These are phyloP conservation scores for Diploscapter pachys DNA, from an alignment of 1,140 invertebrate genomes.

Conservation along the genomic window DNA sequence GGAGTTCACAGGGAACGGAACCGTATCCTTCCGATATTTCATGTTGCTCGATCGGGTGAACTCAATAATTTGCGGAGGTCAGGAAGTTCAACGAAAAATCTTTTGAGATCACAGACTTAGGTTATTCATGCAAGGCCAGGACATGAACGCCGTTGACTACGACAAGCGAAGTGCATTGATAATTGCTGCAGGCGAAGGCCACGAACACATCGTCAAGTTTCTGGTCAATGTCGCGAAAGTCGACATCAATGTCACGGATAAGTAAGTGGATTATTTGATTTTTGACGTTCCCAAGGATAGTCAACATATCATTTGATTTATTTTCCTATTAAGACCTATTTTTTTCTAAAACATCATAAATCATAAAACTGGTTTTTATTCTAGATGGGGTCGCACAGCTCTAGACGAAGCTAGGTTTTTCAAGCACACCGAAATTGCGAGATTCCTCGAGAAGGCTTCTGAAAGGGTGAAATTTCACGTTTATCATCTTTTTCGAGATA, in stretches of 20 bases:
- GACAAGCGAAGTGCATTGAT: constrained; percentile 70
- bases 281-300: background rate
- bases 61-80: constrained; percentile 59
- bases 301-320: background rate
- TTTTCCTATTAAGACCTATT: background rate
- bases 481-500: too few species aligned
- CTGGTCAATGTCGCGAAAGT: constrained; percentile 75
- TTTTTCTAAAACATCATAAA: too few species aligned
- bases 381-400: constrained; percentile 50
- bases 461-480: too few species aligned
- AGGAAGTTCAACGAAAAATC: background rate
- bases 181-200: constrained; percentile 62
- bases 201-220: constrained; percentile 54
- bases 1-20: constrained; percentile 73
- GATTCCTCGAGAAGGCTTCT: too few species aligned
- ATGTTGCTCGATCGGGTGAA: constrained; percentile 85
- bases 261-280: constrained; percentile 60
- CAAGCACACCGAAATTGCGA: constrained; percentile 18
- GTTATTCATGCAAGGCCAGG: constrained; percentile 51
- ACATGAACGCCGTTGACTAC: constrained; percentile 80
- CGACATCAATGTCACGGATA: constrained; percentile 71
- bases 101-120: constrained; percentile 24
- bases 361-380: background rate
- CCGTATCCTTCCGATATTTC: constrained; percentile 71
- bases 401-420: constrained; percentile 55